Conservation (phyloP, 2,113 vertebrate genomes). For the Nyctibius bracteatus region DNA sequence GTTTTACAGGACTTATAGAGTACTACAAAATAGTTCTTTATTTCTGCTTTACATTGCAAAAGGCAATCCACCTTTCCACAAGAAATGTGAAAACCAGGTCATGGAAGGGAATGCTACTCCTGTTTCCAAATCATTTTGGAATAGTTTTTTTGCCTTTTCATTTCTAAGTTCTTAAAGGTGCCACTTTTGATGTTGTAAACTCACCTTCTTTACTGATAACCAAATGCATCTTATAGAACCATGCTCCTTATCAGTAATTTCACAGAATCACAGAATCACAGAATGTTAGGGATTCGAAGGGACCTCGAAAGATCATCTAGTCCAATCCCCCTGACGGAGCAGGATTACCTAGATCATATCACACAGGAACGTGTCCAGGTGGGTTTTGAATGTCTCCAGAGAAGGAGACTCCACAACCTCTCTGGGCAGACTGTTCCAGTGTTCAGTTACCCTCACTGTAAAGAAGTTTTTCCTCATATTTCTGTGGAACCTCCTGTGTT, state of each 20-base stretch:
- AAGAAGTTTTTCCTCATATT: no score
- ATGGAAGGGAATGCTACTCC: not conserved
- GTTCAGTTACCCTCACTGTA: no score
- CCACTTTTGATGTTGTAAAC: not conserved
- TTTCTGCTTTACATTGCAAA: not conserved
- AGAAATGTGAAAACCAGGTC: not conserved
- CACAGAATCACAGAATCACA: no score
- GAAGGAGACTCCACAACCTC: no score
- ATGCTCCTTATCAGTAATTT: not conserved
- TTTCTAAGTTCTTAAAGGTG: not conserved
- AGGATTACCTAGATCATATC: no score
- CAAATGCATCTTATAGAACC: not conserved
- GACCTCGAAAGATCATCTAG: no score
- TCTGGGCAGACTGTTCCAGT: no score
- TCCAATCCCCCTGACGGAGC: no score
- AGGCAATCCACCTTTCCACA: not conserved
- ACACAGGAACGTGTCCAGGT: no score
- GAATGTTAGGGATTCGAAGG: no score
- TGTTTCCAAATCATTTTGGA: not conserved
- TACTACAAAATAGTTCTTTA: not conserved
- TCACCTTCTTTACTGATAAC: not conserved
- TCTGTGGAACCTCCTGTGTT: no score
- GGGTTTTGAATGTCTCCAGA: no score
- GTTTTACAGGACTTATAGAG: not conserved
- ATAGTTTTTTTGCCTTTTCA: not conserved